A percentile compares a stretch with the other conserved stretches of the same genome.
Conservation (phyloP, 2,797 vertebrate genomes). For the Chaetodon trifasciatus region DNA sequence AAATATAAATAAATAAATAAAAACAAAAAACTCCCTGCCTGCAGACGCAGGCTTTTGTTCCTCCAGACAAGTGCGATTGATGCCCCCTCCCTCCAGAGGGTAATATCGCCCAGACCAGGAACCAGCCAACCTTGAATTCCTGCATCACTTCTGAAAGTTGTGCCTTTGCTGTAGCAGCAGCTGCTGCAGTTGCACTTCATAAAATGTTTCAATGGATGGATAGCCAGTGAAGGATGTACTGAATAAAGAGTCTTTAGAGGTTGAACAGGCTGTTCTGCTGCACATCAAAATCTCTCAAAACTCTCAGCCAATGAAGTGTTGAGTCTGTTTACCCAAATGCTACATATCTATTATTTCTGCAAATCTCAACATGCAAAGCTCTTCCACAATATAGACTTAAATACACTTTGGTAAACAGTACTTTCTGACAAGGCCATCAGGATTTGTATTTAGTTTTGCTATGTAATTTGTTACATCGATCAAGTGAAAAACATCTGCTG, state of each 20-base stretch:
- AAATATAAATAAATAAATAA: constrained; percentile 42
- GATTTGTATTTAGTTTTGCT: not conserved
- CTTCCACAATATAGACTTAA: constrained; percentile 12
- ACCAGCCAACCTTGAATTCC: constrained; percentile 80
- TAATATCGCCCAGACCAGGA: constrained; percentile 72
- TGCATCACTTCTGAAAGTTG: constrained; percentile 72
- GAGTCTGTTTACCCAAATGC: constrained; percentile 9
- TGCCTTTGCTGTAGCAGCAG: constrained; percentile 63
- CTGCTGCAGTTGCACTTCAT: constrained; percentile 77
- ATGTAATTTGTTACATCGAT: not conserved
- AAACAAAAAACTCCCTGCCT: constrained; percentile 32
- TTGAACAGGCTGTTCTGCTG: constrained; percentile 64
- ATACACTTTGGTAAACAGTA: not conserved
- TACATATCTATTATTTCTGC: constrained; percentile 6
- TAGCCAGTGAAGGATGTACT: constrained; percentile 70
- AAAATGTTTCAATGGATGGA: constrained; percentile 78
- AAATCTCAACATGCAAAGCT: constrained; percentile 10
- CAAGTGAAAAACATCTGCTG: not conserved
- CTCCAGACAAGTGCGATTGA: constrained; percentile 72
- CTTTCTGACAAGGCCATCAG: not conserved
- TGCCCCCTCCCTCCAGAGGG: constrained; percentile 69
- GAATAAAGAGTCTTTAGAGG: constrained; percentile 74
- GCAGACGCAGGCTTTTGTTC: constrained; percentile 57
- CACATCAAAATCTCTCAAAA: constrained; percentile 63
- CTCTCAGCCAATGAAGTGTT: constrained; percentile 33